Conservation (phyloP, 2,888 invertebrate genomes). For the Chromoteleia sp. region DNA sequence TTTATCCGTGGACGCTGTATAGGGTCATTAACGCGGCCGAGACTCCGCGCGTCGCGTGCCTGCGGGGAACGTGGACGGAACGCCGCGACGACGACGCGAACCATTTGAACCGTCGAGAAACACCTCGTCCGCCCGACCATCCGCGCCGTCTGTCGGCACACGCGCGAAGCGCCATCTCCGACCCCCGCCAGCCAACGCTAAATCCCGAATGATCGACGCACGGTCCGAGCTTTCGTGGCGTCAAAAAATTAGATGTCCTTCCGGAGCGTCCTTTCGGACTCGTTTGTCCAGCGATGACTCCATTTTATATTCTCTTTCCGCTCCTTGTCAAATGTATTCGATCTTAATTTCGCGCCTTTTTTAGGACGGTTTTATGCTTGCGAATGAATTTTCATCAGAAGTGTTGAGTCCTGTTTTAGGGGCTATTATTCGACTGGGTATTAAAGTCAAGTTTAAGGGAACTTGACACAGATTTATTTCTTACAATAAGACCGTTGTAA, state of each 20-base stretch:
- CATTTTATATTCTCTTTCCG: too few species aligned
- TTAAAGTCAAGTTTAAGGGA: too few species aligned
- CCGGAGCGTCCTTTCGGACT: not conserved
- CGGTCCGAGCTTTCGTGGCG: slow-evolving; percentile 33
- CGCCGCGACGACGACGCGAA: slow-evolving; percentile 70
- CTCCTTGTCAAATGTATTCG: too few species aligned
- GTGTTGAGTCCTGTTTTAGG: too few species aligned
- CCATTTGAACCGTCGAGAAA: slow-evolving; percentile 77
- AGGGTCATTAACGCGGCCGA: slow-evolving; percentile 17
- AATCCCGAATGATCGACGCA: slow-evolving; percentile 61
- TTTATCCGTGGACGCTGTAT: slow-evolving; percentile 5
- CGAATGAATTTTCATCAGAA: too few species aligned
- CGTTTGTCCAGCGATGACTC: too few species aligned
- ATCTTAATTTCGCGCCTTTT: too few species aligned
- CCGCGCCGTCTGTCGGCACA: slow-evolving; percentile 78
- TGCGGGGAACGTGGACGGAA: slow-evolving; percentile 77
- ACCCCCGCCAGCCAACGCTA: slow-evolving; percentile 42
- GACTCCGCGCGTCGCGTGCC: slow-evolving; percentile 21
- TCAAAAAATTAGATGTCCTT: slow-evolving; percentile 49
- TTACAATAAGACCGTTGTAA: too few species aligned
- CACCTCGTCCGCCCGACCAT: slow-evolving; percentile 80
- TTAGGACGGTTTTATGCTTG: too few species aligned
- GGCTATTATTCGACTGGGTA: too few species aligned
- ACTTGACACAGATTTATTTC: too few species aligned
- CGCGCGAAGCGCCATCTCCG: slow-evolving; percentile 65